Conservation (phyloP, 2,888 invertebrate species). For the Microdon myrmicae region DNA sequence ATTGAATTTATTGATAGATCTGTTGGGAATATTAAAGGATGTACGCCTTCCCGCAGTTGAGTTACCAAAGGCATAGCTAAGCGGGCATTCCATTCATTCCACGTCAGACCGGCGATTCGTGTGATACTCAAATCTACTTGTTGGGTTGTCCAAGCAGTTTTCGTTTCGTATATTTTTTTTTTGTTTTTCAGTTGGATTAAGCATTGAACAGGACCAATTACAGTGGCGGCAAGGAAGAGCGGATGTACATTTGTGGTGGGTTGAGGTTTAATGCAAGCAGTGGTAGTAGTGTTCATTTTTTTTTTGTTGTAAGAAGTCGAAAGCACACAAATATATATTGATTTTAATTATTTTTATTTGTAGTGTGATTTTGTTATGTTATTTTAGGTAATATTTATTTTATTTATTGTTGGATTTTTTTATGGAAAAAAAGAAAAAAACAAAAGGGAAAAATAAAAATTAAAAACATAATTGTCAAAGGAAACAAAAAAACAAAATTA, state of each 20-base stretch:
- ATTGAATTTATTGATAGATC: constrained; percentile 62
- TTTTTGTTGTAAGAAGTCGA: constrained; percentile 33
- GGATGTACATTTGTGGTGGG: constrained; percentile 31
- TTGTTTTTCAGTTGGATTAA: constrained; percentile 24
- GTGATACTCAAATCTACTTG: constrained; percentile 79
- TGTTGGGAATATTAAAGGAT: constrained; percentile 66
- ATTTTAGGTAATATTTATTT: constrained; percentile 26
- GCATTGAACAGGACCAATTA: too few relatives aligned
- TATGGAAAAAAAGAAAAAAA: constrained; percentile 57
- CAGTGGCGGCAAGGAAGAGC: constrained; percentile 36
- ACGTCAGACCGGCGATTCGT: constrained; percentile 75
- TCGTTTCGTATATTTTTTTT: constrained; percentile 8
- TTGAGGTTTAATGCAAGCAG: constrained; percentile 36
- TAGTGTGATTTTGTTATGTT: constrained; percentile 25
- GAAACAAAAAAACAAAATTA: constrained; percentile 54
- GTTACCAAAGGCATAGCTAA: constrained; percentile 78
- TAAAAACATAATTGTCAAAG: constrained; percentile 60
- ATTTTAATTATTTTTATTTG: constrained; percentile 26
- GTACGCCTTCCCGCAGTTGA: constrained; percentile 70
- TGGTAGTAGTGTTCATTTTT: constrained; percentile 18
- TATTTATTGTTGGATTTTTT: constrained; percentile 43
- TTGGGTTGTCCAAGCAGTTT: too few relatives aligned
- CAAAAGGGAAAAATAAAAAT: constrained; percentile 57
- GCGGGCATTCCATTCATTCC: constrained; percentile 81
- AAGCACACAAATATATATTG: constrained; percentile 30